Evolutionary conservation across 1,140 invertebrate species (phyloP).

Genomic region (Periplaneta americana): DNA sequence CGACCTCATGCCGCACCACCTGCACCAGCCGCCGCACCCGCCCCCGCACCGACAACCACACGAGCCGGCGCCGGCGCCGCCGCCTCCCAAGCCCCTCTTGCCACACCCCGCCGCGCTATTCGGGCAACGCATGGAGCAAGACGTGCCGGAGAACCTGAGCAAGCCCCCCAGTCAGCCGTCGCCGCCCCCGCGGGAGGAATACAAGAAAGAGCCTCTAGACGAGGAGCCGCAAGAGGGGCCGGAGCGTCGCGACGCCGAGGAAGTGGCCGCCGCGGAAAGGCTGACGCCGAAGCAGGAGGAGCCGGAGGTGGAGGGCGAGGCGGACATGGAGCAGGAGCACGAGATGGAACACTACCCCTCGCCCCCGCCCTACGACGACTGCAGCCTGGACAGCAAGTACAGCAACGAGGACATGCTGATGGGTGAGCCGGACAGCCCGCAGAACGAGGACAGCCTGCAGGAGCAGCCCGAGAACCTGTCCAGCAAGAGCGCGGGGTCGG

Average conservation of each 20-base stretch:
- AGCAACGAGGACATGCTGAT: conserved; percentile 55
- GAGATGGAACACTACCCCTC: conserved; percentile 48
- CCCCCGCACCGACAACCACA: conserved; percentile 31
- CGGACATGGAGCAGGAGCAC: conserved; percentile 48
- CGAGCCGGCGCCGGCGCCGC: conserved; percentile 28
- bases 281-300: conserved; percentile 56
- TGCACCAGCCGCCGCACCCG: conserved; percentile 52
- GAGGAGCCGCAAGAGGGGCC: conserved; percentile 13
- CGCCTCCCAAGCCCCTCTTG: conserved; percentile 43
- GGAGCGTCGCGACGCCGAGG: background rate
- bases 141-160: conserved; percentile 71
- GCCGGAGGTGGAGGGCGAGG: conserved; percentile 35
- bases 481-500: conserved; percentile 55
- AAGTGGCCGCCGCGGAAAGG: conserved; percentile 51
- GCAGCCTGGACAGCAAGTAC: conserved; percentile 68
- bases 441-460: conserved; percentile 56
- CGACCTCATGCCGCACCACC: conserved; percentile 39
- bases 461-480: conserved; percentile 78
- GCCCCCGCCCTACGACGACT: conserved; percentile 62
- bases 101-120: conserved; percentile 22
- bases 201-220: conserved; percentile 38
- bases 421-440: conserved; percentile 37
- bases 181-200: conserved; percentile 41
- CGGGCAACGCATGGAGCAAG: conserved; percentile 58
- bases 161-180: conserved; percentile 12